Percentiles rank a stretch among this genome's conserved stretches.
These are phyloP conservation scores for Oreonectes daqikongensis DNA, from an alignment of 2,797 vertebrate genomes.

Conservation along the genomic window DNA sequence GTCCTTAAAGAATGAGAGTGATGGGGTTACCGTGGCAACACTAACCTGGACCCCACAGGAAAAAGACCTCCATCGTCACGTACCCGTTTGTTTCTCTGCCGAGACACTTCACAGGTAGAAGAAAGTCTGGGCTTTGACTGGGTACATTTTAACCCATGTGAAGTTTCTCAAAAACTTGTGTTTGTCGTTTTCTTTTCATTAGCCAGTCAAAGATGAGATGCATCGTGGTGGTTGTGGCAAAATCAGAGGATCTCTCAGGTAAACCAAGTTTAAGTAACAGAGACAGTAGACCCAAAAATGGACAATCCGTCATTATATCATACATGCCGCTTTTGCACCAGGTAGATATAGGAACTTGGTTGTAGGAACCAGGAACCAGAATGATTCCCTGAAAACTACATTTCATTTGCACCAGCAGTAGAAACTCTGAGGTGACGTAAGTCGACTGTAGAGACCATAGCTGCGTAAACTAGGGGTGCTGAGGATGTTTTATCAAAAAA, in stretches of 20 bases:
- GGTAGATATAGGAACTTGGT: too few species aligned
- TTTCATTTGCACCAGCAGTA: too few species aligned
- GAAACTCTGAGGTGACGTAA: too few species aligned
- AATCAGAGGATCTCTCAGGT: constrained; percentile 62
- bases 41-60: constrained; percentile 68
- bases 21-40: constrained; percentile 52
- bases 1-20: constrained; percentile 7
- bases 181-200: constrained; percentile 32
- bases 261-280: constrained; percentile 25
- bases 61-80: constrained; percentile 55
- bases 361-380: too few species aligned
- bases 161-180: not conserved
- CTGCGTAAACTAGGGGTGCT: too few species aligned
- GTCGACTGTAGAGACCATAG: too few species aligned
- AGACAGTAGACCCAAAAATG: not conserved
- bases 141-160: not conserved
- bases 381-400: too few species aligned
- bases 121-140: not conserved
- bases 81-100: constrained; percentile 74
- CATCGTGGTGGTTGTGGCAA: constrained; percentile 65
- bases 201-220: constrained; percentile 80
- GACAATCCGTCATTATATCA: too few species aligned
- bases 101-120: constrained; percentile 68
- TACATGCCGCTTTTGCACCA: too few species aligned
- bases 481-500: too few species aligned